A percentile compares a stretch with the other conserved stretches of the same genome.
These are phyloP conservation scores for Bostrychus sinensis DNA, from an alignment of 2,113 vertebrate genomes.

Conservation along the genomic window DNA sequence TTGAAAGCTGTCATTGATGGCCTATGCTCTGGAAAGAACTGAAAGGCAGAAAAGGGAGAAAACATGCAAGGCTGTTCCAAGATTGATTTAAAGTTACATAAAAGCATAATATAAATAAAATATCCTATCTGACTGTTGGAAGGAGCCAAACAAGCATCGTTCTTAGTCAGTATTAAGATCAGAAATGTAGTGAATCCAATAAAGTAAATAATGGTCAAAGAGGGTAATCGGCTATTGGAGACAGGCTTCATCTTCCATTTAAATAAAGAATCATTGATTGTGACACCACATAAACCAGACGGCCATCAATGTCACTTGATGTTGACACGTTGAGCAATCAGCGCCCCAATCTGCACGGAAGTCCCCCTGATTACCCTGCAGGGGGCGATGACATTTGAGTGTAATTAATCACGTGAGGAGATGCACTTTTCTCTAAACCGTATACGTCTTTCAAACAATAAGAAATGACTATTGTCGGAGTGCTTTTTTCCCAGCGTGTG, in stretches of 20 bases:
- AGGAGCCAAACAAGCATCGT: too few relatives aligned
- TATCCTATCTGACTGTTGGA: too few relatives aligned
- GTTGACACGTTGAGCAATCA: slow-evolving; percentile 71
- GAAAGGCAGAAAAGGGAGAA: too few relatives aligned
- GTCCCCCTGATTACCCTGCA: slow-evolving; percentile 49
- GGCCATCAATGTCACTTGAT: slow-evolving; percentile 53
- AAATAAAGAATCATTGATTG: slow-evolving; percentile 57
- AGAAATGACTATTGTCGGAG: slow-evolving; percentile 10
- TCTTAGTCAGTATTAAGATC: too few relatives aligned
- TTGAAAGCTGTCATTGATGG: too few relatives aligned
- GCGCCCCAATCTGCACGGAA: slow-evolving; percentile 45
- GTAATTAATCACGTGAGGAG: slow-evolving; percentile 56
- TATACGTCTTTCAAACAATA: slow-evolving; percentile 14
- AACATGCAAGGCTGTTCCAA: too few relatives aligned
- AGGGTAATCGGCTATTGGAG: neutral
- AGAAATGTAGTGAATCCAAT: too few relatives aligned
- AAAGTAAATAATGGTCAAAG: neutral
- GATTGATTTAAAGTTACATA: too few relatives aligned
- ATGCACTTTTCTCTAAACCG: slow-evolving; percentile 20
- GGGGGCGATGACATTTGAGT: slow-evolving; percentile 64
- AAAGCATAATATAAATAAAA: too few relatives aligned
- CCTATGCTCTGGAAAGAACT: too few relatives aligned
- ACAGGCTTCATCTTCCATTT: neutral
- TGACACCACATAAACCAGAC: slow-evolving; percentile 48
- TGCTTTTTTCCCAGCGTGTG: slow-evolving; percentile 44